Evolutionary conservation across 2,113 vertebrate genomes (phyloP), one percentile per base, ranked within the genome.

Genomic region (Tachysurus fulvidraco): DNA sequence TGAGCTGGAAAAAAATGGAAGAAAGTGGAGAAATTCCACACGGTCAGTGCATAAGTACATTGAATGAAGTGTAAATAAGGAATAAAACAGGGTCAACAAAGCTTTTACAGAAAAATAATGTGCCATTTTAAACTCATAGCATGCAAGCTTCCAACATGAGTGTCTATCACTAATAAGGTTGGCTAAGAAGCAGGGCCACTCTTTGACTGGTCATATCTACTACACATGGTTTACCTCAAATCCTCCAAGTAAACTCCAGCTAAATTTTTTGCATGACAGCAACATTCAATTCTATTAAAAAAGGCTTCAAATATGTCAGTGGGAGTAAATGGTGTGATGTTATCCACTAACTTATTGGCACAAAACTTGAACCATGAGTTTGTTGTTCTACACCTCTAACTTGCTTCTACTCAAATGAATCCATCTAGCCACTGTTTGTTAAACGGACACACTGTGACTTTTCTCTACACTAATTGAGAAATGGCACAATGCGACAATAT

Each of bases 401-500:
- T 59, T 62, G 5, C 23, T 60, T 62, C 71, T 65, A 52, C 44
- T 85, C 62, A 9, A 54, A 85, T 19, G 4, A 62, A 57, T 62
- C 44, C 16, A 12, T 21, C 41, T 76, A n/a, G 57, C 25, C 71
- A 19, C 71, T 62, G 25, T 85, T 76, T n/a, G 30, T 65, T 65
- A 82, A 28, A 17, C 16, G 5, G 36, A 21, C 41, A 64, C 11
- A 21, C 10, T 82, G 59, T 44, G 60, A 64, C 55, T 13, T 52
- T 77, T 50, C 25, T 50, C 25, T 59, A 1, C 25, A 41, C 55
- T 85, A 64, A 85, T 21, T 77, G 44, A 60, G 44, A 44, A 16
- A 85, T 65, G 59, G 44, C 44, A 57, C 12, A 10, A 71, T 55
- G 65, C 25, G 25, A 69, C 82, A 85, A 85, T 28, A 85, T 85